These are phyloP conservation scores for Garra rufa DNA, from an alignment of 2,113 vertebrate species.

Conservation along the genomic window DNA sequence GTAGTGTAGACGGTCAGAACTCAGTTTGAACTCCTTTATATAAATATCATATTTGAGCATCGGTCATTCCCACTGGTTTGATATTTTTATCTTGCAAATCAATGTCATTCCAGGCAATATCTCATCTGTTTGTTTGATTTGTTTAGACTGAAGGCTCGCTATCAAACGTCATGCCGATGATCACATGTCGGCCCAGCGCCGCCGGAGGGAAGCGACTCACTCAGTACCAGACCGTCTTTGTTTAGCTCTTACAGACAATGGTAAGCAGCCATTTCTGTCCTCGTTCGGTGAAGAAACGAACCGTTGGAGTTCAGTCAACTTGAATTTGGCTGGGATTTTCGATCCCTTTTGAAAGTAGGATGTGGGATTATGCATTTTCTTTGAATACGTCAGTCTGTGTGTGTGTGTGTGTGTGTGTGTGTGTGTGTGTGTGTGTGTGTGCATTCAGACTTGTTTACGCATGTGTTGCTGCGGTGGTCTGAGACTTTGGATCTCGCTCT, in stretches of 20 bases:
- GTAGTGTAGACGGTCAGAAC: neutral
- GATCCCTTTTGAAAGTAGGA: conserved; percentile 1
- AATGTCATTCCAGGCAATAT: neutral
- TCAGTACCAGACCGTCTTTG: neutral
- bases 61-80: neutral
- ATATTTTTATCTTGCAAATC: neutral
- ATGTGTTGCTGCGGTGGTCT: conserved; percentile 22
- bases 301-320: conserved; percentile 14
- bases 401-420: too few relatives aligned
- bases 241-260: neutral
- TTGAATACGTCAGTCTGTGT: neutral
- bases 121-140: conserved; percentile 27
- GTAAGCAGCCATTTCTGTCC: neutral
- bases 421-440: too few relatives aligned
- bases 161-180: neutral
- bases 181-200: neutral
- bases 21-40: neutral
- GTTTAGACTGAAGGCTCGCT: conserved; percentile 13
- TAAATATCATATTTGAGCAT: neutral
- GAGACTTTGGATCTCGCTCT: neutral
- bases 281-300: neutral
- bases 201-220: neutral
- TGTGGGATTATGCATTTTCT: neutral
- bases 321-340: neutral
- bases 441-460: conserved; percentile 14